These are phyloP conservation scores for Chymomyza procnemis DNA, from an alignment of 2,888 invertebrate species.

Conservation along the genomic window DNA sequence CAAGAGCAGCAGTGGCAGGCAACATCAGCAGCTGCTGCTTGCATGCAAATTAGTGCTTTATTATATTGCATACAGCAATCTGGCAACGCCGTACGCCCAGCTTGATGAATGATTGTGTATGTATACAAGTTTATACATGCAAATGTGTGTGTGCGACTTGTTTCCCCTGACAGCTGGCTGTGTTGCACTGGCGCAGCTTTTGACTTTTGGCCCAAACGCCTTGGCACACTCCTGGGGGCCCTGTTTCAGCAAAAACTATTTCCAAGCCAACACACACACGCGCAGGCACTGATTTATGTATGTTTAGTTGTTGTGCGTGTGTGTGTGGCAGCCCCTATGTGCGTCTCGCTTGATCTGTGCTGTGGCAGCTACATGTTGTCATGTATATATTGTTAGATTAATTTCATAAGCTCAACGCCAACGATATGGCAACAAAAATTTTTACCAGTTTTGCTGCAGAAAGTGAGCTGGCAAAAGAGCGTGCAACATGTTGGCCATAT, in stretches of 20 bases:
- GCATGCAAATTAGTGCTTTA: conserved; percentile 69
- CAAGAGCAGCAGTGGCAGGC: not conserved
- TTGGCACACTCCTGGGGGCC: conserved; percentile 23
- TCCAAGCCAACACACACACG: not conserved
- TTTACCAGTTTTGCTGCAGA: not conserved
- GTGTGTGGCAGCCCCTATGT: not conserved
- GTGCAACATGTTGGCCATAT: not conserved
- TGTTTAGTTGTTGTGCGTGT: not conserved
- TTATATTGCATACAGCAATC: conserved; percentile 51
- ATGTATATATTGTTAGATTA: conserved; percentile 34
- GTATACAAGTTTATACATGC: not conserved
- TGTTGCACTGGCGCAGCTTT: conserved; percentile 13
- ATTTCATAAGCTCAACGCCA: conserved; percentile 37
- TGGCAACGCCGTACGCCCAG: conserved; percentile 37
- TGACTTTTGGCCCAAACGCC: conserved; percentile 31
- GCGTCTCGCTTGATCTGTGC: not conserved
- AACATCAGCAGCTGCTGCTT: conserved; percentile 24
- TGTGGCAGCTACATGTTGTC: not conserved
- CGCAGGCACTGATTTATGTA: not conserved
- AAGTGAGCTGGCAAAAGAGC: not conserved
- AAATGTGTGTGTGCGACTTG: not conserved
- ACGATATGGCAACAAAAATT: not conserved
- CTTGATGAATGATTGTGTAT: conserved; percentile 45
- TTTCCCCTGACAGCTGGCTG: not conserved
- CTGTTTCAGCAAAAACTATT: conserved; percentile 2